Base-by-base conservation (phyloP, 2,797 vertebrate species). In the Sebastes umbrosus region DNA sequence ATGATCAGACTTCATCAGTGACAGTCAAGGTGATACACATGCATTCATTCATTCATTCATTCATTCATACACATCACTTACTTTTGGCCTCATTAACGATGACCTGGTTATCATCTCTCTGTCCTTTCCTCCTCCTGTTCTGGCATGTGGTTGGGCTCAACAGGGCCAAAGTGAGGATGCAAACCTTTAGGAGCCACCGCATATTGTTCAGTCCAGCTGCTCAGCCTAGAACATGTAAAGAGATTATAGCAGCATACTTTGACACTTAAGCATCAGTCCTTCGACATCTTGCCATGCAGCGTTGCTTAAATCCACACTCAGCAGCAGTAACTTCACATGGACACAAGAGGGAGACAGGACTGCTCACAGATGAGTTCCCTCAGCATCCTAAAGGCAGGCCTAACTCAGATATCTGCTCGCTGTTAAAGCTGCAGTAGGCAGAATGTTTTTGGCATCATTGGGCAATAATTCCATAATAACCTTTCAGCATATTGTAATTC, bases 101-200 rank as follows among this genome's bases (percentile, higher is more conserved):
- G 75, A 92, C 0, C 2, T 90, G 85, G 85, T 89, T 94, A 31
- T 95, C 94, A 25, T 94, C 82, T 82, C 90, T 95, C 74, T 93
- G 93, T 59, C 88, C 95, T 89, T 95, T 97, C 82, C 78, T 96
- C 88, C 91, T 95, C 84, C 93, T 95, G 68, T 79, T 93, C 85
- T 97, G 96, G 64, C 93, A 91, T 69, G 57, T 25, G 29, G 78
- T 88, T 18, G 55, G 71, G 72, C 68, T 88, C 10, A 80, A 87
- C 80, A 94, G 77, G 22, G 84, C 39, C 89, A 95, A 14, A 81
- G 95, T 83, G 59, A 97, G 43, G 52, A 96, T 75, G 75, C 93
- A 83, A 52, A 93, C 34, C 88, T 90, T 84, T 11, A 84, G 4
- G 24, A 88, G 86, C 87, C 93, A 92, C 93, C 77, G 63, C 95